Evolutionary conservation across 2,113 vertebrate species (phyloP).

Genomic region (Bombycilla garrulus): DNA sequence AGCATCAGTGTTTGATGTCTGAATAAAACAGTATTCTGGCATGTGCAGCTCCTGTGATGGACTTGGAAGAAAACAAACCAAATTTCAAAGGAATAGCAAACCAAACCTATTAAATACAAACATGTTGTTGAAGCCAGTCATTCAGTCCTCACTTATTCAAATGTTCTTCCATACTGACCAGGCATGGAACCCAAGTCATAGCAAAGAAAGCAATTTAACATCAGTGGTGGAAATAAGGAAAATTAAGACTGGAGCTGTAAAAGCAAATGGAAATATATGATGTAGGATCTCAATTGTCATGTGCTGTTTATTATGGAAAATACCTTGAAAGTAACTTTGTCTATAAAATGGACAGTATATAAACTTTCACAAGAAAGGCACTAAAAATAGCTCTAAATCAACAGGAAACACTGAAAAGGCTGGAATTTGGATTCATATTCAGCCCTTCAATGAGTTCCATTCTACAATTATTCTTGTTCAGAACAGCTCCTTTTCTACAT

Average conservation of each 20-base stretch:
- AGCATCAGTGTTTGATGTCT: not conserved
- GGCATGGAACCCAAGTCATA: not conserved
- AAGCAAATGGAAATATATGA: not conserved
- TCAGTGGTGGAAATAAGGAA: not conserved
- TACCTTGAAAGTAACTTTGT: not conserved
- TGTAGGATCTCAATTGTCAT: not conserved
- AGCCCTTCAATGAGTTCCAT: not conserved
- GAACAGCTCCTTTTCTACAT: not conserved
- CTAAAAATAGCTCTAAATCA: not conserved
- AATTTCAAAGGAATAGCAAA: slow-evolving; percentile 7
- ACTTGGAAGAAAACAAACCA: not conserved
- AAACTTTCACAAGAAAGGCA: not conserved
- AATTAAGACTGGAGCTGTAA: not conserved
- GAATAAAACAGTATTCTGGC: not conserved
- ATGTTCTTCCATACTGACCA: not conserved
- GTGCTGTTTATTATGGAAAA: not conserved
- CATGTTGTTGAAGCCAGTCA: not conserved
- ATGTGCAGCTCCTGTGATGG: not conserved
- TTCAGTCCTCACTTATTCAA: slow-evolving; percentile 1
- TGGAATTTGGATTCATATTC: not conserved
- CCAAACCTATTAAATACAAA: slow-evolving; percentile 22
- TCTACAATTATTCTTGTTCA: not conserved
- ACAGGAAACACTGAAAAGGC: not conserved
- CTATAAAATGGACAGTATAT: not conserved
- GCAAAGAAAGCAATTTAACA: not conserved